Conservation (phyloP, 2,888 invertebrate species). For the Lepas anatifera region DNA sequence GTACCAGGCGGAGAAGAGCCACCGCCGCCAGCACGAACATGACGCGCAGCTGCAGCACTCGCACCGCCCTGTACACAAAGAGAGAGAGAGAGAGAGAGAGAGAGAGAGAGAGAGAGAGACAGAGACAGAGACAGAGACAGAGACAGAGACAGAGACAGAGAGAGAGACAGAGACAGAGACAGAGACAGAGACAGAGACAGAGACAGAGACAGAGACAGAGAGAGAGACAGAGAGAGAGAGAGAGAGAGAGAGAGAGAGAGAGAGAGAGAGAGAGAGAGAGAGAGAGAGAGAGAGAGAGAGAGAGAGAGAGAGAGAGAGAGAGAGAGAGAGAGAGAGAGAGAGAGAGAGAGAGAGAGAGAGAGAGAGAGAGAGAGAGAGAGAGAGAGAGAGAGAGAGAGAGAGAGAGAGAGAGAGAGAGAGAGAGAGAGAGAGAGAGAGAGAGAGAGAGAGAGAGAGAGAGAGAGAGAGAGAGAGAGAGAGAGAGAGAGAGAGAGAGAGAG, state of each 20-base stretch:
- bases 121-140: background rate
- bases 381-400: background rate
- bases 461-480: too few relatives aligned
- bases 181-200: background rate
- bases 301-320: too few relatives aligned
- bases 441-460: background rate
- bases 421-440: background rate
- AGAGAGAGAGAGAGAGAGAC: background rate
- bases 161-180: background rate
- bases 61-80: background rate
- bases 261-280: too few relatives aligned
- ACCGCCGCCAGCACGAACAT: background rate
- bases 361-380: background rate
- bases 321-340: background rate
- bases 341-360: background rate
- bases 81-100: slow-evolving; percentile 3
- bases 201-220: too few relatives aligned
- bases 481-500: too few relatives aligned
- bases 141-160: background rate
- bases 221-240: too few relatives aligned
- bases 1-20: background rate
- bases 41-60: background rate
- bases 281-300: too few relatives aligned
- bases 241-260: too few relatives aligned
- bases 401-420: background rate